These are phyloP conservation scores for Drosophila baimaii DNA, from an alignment of 1,140 invertebrate genomes.

Conservation along the genomic window DNA sequence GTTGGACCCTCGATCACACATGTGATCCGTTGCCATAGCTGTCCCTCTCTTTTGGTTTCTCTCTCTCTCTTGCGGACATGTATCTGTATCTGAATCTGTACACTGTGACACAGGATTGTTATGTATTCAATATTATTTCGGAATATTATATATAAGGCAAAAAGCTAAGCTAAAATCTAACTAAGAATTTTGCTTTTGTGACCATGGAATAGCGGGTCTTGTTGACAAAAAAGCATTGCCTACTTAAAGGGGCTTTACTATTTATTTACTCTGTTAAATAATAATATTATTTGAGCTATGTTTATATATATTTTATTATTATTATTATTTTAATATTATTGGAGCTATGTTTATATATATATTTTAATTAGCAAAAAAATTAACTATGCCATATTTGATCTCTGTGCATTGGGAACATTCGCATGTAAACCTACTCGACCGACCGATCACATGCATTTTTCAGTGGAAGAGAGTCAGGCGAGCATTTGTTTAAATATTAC, in stretches of 20 bases:
- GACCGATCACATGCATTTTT: slow-evolving; percentile 52
- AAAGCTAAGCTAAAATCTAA: neutral
- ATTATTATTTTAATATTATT: neutral
- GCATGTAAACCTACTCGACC: neutral
- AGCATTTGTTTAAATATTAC: slow-evolving; percentile 57
- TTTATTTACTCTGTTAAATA: neutral
- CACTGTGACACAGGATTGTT: slow-evolving; percentile 6
- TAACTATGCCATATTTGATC: neutral
- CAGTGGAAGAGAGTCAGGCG: slow-evolving; percentile 46
- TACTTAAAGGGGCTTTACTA: neutral
- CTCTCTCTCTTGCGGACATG: neutral
- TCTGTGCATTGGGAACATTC: neutral
- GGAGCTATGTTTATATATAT: neutral
- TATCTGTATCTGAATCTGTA: slow-evolving; percentile 13
- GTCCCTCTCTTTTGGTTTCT: neutral
- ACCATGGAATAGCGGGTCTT: slow-evolving; percentile 1
- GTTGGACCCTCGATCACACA: slow-evolving; percentile 67
- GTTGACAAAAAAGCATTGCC: neutral
- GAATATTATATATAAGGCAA: neutral
- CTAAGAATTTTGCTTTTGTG: neutral
- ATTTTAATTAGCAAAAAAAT: too few relatives aligned
- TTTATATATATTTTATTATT: neutral
- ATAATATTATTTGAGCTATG: too few relatives aligned
- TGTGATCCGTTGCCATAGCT: slow-evolving; percentile 47
- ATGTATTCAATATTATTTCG: too few relatives aligned